phyloP scores from a whole-genome alignment of 1,140 invertebrate genomes.

The Propsilocerus akamusi region DNA sequence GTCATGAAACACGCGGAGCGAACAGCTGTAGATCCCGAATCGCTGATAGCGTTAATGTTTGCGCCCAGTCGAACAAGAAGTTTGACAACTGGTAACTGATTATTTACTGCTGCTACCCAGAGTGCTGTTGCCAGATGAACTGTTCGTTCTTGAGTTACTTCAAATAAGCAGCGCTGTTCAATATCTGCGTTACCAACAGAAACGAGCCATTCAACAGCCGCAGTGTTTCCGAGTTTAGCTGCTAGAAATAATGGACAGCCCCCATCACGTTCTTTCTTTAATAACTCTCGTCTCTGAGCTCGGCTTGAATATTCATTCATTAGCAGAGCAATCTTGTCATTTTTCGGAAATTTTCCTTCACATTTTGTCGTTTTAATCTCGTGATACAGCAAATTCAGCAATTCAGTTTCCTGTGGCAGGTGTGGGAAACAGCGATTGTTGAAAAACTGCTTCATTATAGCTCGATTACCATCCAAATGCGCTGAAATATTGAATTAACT shows the following conservation, averaged over 20 bases:
- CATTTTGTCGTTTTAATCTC: not conserved
- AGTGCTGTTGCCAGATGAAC: conserved; percentile 71
- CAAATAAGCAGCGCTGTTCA: conserved; percentile 64
- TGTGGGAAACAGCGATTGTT: not conserved
- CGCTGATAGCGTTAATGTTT: conserved; percentile 65
- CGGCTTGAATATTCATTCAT: conserved; percentile 3
- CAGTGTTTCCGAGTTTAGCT: conserved; percentile 63
- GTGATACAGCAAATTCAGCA: not conserved
- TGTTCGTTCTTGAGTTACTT: conserved; percentile 48
- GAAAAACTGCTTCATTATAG: not conserved
- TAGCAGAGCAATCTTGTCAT: not conserved
- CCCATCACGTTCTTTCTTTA: conserved; percentile 33
- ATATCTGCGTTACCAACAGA: conserved; percentile 62
- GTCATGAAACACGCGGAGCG: conserved; percentile 88
- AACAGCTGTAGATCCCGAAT: conserved; percentile 64
- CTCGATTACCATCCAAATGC: too few relatives aligned
- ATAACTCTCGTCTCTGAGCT: conserved; percentile 18
- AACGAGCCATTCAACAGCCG: conserved; percentile 78
- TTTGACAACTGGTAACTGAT: conserved; percentile 56
- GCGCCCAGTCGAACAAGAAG: conserved; percentile 63
- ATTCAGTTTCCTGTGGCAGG: not conserved
- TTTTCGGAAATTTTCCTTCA: not conserved
- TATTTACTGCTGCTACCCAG: conserved; percentile 87
- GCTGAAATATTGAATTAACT: too few relatives aligned
- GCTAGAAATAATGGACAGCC: conserved; percentile 77